These are phyloP conservation scores for Nipponia nippon DNA, from an alignment of 2,113 vertebrate genomes.

Conservation along the genomic window DNA sequence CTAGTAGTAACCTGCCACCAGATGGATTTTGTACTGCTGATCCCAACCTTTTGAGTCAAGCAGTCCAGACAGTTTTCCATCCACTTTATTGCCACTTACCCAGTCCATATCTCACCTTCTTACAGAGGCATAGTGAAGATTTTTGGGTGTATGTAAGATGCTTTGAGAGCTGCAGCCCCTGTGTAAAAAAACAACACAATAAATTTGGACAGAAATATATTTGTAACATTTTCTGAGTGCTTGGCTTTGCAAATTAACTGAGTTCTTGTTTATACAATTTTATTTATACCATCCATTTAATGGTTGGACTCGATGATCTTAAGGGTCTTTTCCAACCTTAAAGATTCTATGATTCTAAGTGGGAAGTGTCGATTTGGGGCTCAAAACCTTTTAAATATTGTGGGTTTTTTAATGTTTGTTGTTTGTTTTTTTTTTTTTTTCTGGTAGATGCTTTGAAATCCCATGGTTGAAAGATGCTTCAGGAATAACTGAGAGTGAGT, in stretches of 20 bases:
- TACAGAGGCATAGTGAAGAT: background rate
- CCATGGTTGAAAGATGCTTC: background rate
- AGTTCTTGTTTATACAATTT: background rate
- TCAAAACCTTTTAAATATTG: background rate
- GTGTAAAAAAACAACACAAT: background rate
- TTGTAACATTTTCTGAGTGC: background rate
- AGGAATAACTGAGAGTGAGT: background rate
- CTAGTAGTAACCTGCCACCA: background rate
- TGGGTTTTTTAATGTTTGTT: too few species aligned
- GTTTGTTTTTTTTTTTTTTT: background rate
- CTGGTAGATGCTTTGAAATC: background rate
- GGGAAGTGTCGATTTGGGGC: background rate
- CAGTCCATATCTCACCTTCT: background rate
- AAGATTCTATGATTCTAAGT: too few species aligned
- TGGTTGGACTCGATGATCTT: too few species aligned
- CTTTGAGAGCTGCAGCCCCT: background rate
- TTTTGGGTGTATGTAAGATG: background rate
- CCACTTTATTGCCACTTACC: background rate
- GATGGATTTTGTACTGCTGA: background rate
- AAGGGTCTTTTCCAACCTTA: too few species aligned
- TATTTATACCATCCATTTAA: too few species aligned
- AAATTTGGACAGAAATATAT: background rate
- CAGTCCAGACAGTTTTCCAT: background rate
- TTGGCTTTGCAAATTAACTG: background rate
- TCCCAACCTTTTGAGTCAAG: background rate